Base-by-base conservation (phyloP, 2,888 invertebrate species). In the Sphecodes monilicornis region DNA sequence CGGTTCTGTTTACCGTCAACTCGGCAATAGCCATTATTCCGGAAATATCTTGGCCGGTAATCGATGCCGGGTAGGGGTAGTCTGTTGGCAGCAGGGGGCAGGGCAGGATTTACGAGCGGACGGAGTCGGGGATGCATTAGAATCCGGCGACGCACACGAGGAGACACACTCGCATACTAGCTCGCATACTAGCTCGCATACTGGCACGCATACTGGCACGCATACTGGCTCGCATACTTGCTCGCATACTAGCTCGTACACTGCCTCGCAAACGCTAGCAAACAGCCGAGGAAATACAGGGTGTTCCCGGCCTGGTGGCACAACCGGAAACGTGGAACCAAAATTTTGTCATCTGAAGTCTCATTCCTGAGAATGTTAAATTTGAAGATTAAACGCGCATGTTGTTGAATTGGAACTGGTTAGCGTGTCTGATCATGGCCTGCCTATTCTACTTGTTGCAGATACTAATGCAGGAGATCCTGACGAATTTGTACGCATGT, bases 41-140 rank as follows among this genome's bases (percentile, higher is more conserved):
- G 74, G 70, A 76, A 85, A 85, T 82, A 78, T 82, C 79, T 79
- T 68, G 68, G 74, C 70, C 43, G 66, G 82, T 78, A 83, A 87
- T 88, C 87, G 83, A 71, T 69, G 78, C 76, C 3, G 39, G 66
- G 54, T 50, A 2, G 73, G 78, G 78, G 76, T 69, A 32, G 64
- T 69, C 54, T 26, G 70, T 69, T 77, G 36, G 64, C 57, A 57
- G 64, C 39, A 29, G 29, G 64, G 32, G 64, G n/a, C 26, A 41
- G 22, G 71, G 36, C 39, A 82, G 82, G 81, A 90, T 89, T 89
- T 89, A 89, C 87, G 73, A 41, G 46, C 39, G n/a, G 29, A 41
- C 72, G 66, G 57, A 78, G 88, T 85, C 82, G 83, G 87, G 90
- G 88, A 90, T 92, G 91, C 90, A 92, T 92, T 92, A 92, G 90